These are phyloP conservation scores for Echinometra lucunter DNA, from an alignment of 53 echinoderm and acorn worm species.

Conservation along the genomic window DNA sequence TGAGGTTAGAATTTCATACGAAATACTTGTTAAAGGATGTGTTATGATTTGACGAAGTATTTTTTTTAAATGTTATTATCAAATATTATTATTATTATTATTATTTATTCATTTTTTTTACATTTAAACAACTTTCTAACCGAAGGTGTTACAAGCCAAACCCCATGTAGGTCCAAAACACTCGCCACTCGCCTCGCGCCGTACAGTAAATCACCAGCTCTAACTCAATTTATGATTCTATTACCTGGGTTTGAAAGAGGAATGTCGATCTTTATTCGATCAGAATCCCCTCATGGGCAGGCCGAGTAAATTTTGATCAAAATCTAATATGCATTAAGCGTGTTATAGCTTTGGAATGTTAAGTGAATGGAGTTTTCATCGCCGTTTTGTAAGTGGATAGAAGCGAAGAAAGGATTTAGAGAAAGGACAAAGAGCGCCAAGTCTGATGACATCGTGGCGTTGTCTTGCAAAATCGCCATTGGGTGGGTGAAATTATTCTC, in stretches of 20 bases:
- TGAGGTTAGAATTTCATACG: neutral
- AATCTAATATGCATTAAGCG: slow-evolving; percentile 62
- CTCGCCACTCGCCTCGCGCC: neutral
- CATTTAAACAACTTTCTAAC: neutral
- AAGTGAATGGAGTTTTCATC: slow-evolving; percentile 48
- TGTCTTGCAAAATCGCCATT: neutral
- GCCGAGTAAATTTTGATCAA: slow-evolving; percentile 43
- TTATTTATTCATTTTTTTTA: too few species aligned
- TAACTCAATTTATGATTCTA: slow-evolving; percentile 58
- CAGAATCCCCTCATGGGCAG: slow-evolving; percentile 4
- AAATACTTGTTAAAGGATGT: neutral
- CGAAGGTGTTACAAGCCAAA: neutral
- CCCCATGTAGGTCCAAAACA: neutral
- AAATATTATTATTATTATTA: too few species aligned
- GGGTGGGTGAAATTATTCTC: neutral
- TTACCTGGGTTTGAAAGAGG: slow-evolving; percentile 5
- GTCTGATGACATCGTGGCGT: neutral
- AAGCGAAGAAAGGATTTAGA: neutral
- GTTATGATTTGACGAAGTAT: neutral
- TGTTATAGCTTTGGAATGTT: slow-evolving; percentile 54
- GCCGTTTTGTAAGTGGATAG: slow-evolving; percentile 32
- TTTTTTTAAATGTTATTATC: neutral
- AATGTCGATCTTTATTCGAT: slow-evolving; percentile 42
- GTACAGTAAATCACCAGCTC: neutral
- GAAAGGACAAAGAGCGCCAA: neutral